phyloP scores from a whole-genome alignment of 2,113 vertebrate species.

The Eudyptes chrysolophus region DNA sequence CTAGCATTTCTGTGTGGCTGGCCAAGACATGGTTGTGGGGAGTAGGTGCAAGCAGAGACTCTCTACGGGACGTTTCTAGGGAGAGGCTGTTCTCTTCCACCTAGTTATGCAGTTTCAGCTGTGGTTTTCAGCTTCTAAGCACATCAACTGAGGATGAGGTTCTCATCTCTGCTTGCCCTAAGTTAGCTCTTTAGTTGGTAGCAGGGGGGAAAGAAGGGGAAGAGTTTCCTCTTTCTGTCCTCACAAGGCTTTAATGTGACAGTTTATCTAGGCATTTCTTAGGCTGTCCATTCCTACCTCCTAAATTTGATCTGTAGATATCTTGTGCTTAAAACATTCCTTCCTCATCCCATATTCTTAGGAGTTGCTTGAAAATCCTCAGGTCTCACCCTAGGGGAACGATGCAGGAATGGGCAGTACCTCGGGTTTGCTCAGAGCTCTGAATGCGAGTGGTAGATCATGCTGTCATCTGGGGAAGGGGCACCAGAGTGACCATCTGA shows the following conservation, averaged over 20 bases:
- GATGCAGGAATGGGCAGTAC: background rate
- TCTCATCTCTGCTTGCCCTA: background rate
- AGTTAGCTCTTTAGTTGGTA: background rate
- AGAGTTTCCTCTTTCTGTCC: background rate
- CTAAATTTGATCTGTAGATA: background rate
- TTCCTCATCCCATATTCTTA: background rate
- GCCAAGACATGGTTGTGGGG: fast-evolving
- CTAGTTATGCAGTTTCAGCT: background rate
- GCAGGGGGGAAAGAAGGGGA: background rate
- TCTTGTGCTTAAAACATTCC: background rate
- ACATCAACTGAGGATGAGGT: background rate
- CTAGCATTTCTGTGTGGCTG: background rate
- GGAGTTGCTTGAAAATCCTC: background rate
- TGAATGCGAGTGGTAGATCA: background rate
- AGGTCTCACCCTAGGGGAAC: background rate
- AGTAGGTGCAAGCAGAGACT: background rate
- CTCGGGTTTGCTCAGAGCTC: background rate
- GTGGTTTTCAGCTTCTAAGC: background rate
- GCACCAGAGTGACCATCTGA: background rate
- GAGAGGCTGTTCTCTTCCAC: background rate
- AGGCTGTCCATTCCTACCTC: background rate
- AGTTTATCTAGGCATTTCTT: background rate
- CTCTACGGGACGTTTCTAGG: background rate
- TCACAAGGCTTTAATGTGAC: background rate
- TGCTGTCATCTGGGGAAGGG: background rate